phyloP scores from a whole-genome alignment of 1,140 invertebrate species.

The Nasonia vitripennis region DNA sequence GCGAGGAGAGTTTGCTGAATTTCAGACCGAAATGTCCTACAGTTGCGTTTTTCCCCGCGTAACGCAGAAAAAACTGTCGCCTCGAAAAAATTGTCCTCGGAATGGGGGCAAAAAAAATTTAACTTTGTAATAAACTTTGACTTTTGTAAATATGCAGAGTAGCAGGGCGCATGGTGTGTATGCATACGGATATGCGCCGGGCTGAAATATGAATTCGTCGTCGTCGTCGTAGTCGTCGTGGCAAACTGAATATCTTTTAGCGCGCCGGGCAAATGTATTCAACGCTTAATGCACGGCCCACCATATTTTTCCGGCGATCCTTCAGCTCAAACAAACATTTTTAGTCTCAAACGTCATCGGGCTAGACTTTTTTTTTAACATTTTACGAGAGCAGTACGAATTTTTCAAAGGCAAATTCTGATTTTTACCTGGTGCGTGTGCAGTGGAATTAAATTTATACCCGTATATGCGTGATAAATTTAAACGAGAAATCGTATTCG shows the following conservation, averaged over 20 bases:
- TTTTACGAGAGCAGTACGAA: neutral
- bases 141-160: conserved; percentile 11
- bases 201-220: conserved; percentile 23
- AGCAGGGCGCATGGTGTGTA: neutral
- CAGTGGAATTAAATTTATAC: neutral
- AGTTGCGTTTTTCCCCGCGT: neutral
- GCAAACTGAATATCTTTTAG: conserved; percentile 30
- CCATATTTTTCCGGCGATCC: conserved; percentile 11
- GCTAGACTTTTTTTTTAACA: neutral
- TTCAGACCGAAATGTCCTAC: neutral
- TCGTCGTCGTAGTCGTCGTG: neutral
- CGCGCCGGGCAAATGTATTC: conserved; percentile 18
- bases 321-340: conserved; percentile 39
- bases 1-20: neutral
- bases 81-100: neutral
- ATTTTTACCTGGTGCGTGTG: neutral
- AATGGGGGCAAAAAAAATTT: neutral
- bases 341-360: conserved; percentile 21
- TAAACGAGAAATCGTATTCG: no score
- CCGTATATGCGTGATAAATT: no score
- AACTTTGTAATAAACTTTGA: conserved; percentile 5
- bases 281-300: conserved; percentile 11
- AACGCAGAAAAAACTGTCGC: neutral
- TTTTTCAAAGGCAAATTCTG: neutral
- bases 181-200: neutral